Evolutionary conservation across 2,888 invertebrate genomes (phyloP).

Genomic region (Nebria salina): DNA sequence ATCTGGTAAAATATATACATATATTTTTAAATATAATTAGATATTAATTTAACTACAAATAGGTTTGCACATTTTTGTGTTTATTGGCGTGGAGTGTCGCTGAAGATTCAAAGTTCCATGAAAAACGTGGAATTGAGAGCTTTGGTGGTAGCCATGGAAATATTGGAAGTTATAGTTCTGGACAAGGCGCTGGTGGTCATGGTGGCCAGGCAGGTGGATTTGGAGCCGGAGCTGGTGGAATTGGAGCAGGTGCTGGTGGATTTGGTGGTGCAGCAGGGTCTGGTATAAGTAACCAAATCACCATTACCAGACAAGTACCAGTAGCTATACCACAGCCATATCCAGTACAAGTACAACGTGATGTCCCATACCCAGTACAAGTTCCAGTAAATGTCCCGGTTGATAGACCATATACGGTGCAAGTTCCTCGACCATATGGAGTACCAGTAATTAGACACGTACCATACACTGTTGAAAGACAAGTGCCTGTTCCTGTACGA

Average conservation of each 20-base stretch:
- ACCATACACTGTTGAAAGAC: slow-evolving; percentile 33
- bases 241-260: slow-evolving; percentile 12
- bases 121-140: slow-evolving; percentile 34
- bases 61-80: too few species aligned
- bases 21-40: background rate
- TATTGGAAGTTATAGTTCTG: background rate
- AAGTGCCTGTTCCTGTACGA: slow-evolving; percentile 28
- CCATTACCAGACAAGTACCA: slow-evolving; percentile 32
- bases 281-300: slow-evolving; percentile 26
- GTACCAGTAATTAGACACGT: slow-evolving; percentile 25
- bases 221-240: background rate
- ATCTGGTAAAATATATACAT: slow-evolving; percentile 14
- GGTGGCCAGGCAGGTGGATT: background rate
- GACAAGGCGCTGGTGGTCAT: background rate
- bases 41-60: too few species aligned
- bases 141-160: slow-evolving; percentile 14
- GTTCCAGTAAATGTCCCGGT: slow-evolving; percentile 31
- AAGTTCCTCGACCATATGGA: slow-evolving; percentile 30
- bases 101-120: slow-evolving; percentile 29
- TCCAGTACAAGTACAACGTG: slow-evolving; percentile 30
- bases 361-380: slow-evolving; percentile 34
- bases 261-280: slow-evolving; percentile 13
- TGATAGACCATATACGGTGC: slow-evolving; percentile 32
- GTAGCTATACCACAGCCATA: slow-evolving; percentile 30
- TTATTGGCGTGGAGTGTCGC: background rate